Evolutionary conservation across 2,113 vertebrate species (phyloP), one percentile per base, ranked within the genome.

Genomic region (Excalfactoria chinensis): DNA sequence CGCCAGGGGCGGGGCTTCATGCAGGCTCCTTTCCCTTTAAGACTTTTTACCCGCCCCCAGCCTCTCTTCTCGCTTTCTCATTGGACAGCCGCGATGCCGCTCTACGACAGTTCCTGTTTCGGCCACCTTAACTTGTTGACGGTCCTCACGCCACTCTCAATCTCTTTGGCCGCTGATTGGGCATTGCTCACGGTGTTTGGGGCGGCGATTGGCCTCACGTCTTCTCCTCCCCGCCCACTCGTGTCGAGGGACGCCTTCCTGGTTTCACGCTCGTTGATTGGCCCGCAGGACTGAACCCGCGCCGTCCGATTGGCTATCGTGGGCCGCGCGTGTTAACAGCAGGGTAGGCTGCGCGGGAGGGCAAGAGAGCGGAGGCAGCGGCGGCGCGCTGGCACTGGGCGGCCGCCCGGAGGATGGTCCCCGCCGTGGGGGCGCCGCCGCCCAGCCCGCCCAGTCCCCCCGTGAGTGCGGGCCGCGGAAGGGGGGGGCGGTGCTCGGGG

Each of bases 351-450:
- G 90, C 48, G 73, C 34, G 51, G n/a, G 66, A 18, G 43, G 48
- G 76, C 56, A 26, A 5, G 2, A 18, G 72, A 78, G 92, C 12
- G 68, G 82, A 84, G 66, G 76, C 44, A 55, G 87, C 23, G 76
- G 88, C 59, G 25, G 92, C 20, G 73, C 28, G 75, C 17, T 40
- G 77, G 32, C 63, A 43, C 67, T 73, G 81, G 76, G 69, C 83
- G 64, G 22, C 95, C 84, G 91, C 88, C 76, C 80, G 95, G 94
- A 91, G 95, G 94, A 97, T 95, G 97, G 97, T 97, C 96, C 97
- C 97, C 88, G 96, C 90, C 48, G 94, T 87, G 96, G 96, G 95
- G 94, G 94, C 64, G 88, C 96, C 84, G 91, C 93, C 28, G 55
- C 94, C 35, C 66, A 80, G 79, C 49, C 84, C 93, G 75, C 82